Conservation (phyloP, 2,113 vertebrate species). For the Melanerpes formicivorus region DNA sequence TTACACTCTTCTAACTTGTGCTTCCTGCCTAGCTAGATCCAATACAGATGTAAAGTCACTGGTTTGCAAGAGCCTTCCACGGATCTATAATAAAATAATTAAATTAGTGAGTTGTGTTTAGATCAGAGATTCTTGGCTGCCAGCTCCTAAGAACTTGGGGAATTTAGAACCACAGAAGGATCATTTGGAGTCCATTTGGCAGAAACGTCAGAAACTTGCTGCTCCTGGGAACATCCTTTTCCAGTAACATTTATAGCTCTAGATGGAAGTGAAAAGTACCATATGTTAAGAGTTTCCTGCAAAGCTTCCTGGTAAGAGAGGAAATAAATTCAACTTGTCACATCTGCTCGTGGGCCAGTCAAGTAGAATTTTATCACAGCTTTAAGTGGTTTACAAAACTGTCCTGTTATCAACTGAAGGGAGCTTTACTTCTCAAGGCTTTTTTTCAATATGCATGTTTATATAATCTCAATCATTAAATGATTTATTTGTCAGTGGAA, state of each 20-base stretch:
- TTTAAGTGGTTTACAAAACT: constrained; percentile 92
- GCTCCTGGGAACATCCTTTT: constrained; percentile 86
- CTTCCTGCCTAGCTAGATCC: constrained; percentile 77
- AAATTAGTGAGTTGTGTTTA: constrained; percentile 86
- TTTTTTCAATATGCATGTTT: constrained; percentile 45
- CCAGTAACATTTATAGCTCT: constrained; percentile 87
- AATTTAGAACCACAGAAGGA: constrained; percentile 84
- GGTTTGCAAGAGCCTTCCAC: constrained; percentile 76
- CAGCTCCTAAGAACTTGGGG: constrained; percentile 82
- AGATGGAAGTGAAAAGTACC: constrained; percentile 85
- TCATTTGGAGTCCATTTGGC: constrained; percentile 86
- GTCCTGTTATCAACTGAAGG: constrained; percentile 83
- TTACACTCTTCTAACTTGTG: constrained; percentile 72
- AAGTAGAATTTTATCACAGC: constrained; percentile 90
- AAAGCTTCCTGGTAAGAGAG: constrained; percentile 88
- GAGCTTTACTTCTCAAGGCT: constrained; percentile 64
- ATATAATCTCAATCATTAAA: constrained; percentile 74
- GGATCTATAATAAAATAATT: constrained; percentile 89
- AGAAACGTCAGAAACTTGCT: constrained; percentile 80
- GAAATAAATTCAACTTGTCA: constrained; percentile 95
- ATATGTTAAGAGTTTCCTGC: constrained; percentile 90
- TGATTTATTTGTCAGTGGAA: constrained; percentile 71
- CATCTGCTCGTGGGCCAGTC: constrained; percentile 88
- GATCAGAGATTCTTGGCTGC: constrained; percentile 83
- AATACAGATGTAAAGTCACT: constrained; percentile 81